Evolutionary conservation across 2,888 invertebrate genomes (phyloP).

Genomic region (Leptarthrus brevirostris): DNA sequence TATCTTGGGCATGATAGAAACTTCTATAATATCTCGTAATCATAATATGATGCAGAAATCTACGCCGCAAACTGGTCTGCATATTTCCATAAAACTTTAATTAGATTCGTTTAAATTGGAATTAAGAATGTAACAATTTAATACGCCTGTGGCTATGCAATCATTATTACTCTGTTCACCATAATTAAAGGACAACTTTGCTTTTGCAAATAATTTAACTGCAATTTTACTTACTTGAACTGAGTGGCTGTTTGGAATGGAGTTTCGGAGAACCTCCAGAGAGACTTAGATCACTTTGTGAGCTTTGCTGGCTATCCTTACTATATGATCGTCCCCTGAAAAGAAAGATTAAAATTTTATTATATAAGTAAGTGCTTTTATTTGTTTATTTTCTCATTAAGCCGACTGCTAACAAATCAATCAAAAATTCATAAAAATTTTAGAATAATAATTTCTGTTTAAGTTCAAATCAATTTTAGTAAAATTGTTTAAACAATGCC

Average conservation of each 20-base stretch:
- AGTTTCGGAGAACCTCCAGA: slow-evolving; percentile 66
- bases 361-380: too few relatives aligned
- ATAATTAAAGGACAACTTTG: neutral
- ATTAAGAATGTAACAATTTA: neutral
- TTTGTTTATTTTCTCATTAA: too few relatives aligned
- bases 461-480: too few relatives aligned
- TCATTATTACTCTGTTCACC: neutral
- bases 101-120: neutral
- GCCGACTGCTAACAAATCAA: too few relatives aligned
- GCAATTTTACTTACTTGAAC: slow-evolving; percentile 63
- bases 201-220: neutral
- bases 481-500: too few relatives aligned
- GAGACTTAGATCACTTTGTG: slow-evolving; percentile 76
- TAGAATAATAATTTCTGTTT: too few relatives aligned
- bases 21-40: too few relatives aligned
- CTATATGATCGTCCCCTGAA: slow-evolving; percentile 67
- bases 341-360: slow-evolving; percentile 51
- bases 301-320: slow-evolving; percentile 75
- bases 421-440: too few relatives aligned
- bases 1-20: neutral
- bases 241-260: slow-evolving; percentile 69
- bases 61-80: neutral
- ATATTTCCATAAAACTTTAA: neutral
- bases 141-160: slow-evolving; percentile 25
- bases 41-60: too few relatives aligned